Base-by-base conservation (phyloP, 2,888 invertebrate species). In the Deilephila porcellus region DNA sequence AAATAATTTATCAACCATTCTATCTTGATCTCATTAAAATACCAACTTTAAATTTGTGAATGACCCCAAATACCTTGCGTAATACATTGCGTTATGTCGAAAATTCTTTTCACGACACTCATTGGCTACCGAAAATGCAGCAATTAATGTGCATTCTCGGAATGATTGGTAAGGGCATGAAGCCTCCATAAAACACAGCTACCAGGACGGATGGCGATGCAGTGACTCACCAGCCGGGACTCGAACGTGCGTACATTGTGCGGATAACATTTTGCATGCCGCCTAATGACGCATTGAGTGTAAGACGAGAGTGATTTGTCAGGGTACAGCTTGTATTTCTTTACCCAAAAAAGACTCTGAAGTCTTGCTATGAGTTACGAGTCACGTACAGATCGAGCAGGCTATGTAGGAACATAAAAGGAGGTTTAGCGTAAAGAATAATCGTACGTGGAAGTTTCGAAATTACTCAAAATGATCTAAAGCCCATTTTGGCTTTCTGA, bases 171-270 rank as follows among this genome's bases (percentile, higher is more conserved):
- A 34, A 25, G 45, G 67, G 67, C 45, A 25, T 67, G 25, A 67
- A 67, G 67, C 67, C 45, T 67, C 45, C 67, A 67, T 67, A 67
- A 67, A 67, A 67, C 45, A 52, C 29, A 67, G 52, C 17, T 45
- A 52, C 52, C 52, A 45, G 67, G 45, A 78, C 77, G 81, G 83
- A 85, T 83, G 76, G 81, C 80, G 79, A 82, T 75, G 76, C 74
- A 76, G 77, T 88, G 87, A 87, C 80, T 88, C 88, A 88, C 7
- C 25, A 67, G 52, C 52, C 52, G 20, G 67, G 52, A 67, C 25
- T 67, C 45, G 20, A 37, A 37, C 67, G 45, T 25, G 52, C 45
- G 52, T 79, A 80, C 82, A 83, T 83, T 85, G 82, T 83, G 72
- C 63, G 78, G 71, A 77, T 79, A 79, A 74, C 79, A 78, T 79